These are phyloP conservation scores for Drosophila koepferae DNA, from an alignment of 2,888 invertebrate genomes.

Conservation along the genomic window DNA sequence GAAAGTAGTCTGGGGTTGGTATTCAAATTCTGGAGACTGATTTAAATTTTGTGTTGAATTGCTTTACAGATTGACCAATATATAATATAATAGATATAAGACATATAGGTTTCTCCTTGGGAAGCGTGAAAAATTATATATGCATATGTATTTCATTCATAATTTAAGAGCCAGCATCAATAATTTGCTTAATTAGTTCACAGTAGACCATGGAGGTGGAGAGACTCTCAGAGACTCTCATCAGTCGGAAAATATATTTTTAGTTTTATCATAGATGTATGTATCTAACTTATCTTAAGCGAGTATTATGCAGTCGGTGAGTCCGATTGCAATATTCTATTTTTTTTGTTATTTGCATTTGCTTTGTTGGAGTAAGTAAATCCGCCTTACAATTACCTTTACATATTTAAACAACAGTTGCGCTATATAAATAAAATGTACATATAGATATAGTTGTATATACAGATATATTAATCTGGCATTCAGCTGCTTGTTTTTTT, in stretches of 20 bases:
- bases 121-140: background rate
- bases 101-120: background rate
- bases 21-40: no score
- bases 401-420: constrained; percentile 36
- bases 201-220: no score
- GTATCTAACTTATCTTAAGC: background rate
- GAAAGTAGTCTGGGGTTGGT: background rate
- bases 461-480: constrained; percentile 6
- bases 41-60: background rate
- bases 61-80: background rate
- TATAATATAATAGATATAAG: no score
- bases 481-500: constrained; percentile 10
- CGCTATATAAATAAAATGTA: constrained; percentile 5
- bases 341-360: constrained; percentile 14
- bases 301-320: background rate
- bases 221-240: no score
- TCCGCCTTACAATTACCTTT: constrained; percentile 48
- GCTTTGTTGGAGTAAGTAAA: constrained; percentile 23
- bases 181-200: no score
- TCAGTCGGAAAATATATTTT: background rate
- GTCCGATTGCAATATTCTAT: background rate
- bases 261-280: background rate
- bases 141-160: no score
- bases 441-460: constrained; percentile 14
- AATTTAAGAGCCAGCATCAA: no score